phyloP scores from a whole-genome alignment of 2,888 invertebrate species.

The Myopa tessellatipennis region DNA sequence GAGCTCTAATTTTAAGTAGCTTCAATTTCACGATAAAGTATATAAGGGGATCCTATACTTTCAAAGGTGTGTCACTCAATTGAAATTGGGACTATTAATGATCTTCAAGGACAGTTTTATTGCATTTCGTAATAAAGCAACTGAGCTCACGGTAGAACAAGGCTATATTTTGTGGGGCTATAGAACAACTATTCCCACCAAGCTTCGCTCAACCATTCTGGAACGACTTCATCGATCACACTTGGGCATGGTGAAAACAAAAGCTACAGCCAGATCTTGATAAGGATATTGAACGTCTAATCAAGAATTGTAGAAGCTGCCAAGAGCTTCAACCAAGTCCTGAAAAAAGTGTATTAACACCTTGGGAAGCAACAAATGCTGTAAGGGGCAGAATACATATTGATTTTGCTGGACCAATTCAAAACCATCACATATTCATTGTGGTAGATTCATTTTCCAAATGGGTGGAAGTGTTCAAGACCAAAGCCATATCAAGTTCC shows the following conservation, averaged over 20 bases:
- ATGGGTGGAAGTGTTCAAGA: conserved; percentile 1
- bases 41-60: too few species aligned
- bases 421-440: conserved; percentile 27
- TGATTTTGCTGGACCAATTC: conserved; percentile 41
- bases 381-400: conserved; percentile 34
- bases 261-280: conserved; percentile 34
- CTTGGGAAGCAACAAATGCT: conserved; percentile 33
- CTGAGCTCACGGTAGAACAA: too few species aligned
- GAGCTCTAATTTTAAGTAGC: too few species aligned
- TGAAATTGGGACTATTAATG: too few species aligned
- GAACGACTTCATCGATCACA: conserved; percentile 32
- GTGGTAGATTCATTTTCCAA: conserved; percentile 38
- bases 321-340: conserved; percentile 41
- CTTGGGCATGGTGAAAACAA: conserved; percentile 40
- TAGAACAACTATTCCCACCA: too few species aligned
- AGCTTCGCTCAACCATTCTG: too few species aligned
- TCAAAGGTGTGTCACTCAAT: too few species aligned
- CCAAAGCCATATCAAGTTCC: neutral
- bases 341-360: conserved; percentile 33
- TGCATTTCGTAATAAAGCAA: too few species aligned
- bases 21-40: too few species aligned
- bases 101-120: too few species aligned
- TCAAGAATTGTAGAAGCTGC: conserved; percentile 37
- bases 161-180: too few species aligned
- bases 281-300: conserved; percentile 29